These are phyloP conservation scores for Eonycteris spelaea DNA, from an alignment of 2,113 vertebrate genomes.

Conservation along the genomic window DNA sequence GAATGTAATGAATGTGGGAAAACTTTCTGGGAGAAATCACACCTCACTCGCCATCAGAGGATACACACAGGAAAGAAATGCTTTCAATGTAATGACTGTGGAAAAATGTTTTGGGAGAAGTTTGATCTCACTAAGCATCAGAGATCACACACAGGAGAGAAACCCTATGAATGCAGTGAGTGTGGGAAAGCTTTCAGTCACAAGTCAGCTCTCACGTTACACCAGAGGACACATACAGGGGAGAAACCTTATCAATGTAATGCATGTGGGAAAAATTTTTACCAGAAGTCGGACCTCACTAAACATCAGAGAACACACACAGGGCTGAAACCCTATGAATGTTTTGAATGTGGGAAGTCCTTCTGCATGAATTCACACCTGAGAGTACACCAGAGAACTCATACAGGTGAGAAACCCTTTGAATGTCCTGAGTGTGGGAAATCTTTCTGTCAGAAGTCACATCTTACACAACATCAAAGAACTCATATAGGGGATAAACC, in stretches of 20 bases:
- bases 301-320: constrained; percentile 70
- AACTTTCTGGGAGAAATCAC: constrained; percentile 53
- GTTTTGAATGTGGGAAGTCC: constrained; percentile 64
- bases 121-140: constrained; percentile 59
- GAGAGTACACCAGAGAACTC: constrained; percentile 65
- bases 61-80: constrained; percentile 50
- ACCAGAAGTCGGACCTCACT: constrained; percentile 62
- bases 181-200: constrained; percentile 71
- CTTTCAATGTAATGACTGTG: constrained; percentile 60
- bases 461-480: constrained; percentile 69
- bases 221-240: constrained; percentile 72
- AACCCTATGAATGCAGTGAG: constrained; percentile 46
- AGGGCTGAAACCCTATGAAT: constrained; percentile 65
- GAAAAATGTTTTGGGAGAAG: constrained; percentile 57
- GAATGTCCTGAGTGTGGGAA: constrained; percentile 71
- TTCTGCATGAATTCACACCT: constrained; percentile 70
- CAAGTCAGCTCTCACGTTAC: constrained; percentile 68
- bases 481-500: constrained; percentile 70
- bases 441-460: constrained; percentile 66
- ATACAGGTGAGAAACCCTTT: constrained; percentile 72
- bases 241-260: constrained; percentile 67
- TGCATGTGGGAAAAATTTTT: constrained; percentile 70
- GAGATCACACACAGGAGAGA: constrained; percentile 59
- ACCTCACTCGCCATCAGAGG: constrained; percentile 54
- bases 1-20: constrained; percentile 51